Conservation (phyloP, 1,140 invertebrate genomes). For the Leptinotarsa defecta region DNA sequence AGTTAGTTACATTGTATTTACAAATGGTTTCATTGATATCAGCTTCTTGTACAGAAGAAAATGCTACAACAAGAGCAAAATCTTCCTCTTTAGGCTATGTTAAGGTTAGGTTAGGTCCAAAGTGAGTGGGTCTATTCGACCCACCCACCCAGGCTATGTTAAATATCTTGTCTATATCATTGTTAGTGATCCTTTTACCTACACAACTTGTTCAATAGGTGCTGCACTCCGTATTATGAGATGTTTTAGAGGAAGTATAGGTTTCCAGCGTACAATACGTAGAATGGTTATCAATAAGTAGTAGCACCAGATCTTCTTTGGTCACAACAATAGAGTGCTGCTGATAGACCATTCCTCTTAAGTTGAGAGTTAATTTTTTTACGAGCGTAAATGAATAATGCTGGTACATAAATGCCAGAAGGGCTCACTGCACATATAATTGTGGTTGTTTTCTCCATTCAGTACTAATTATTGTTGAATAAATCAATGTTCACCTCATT, state of each 20-base stretch:
- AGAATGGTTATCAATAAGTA: conserved; percentile 2
- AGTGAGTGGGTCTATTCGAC: no score
- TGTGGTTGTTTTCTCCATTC: conserved; percentile 3
- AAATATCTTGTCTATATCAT: conserved; percentile 9
- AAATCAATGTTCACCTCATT: no score
- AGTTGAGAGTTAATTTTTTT: not conserved
- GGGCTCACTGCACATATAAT: conserved; percentile 1
- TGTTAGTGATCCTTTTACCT: not conserved
- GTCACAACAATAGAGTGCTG: not conserved
- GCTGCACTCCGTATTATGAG: conserved; percentile 5
- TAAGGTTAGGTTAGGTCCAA: no score
- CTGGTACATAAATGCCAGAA: not conserved
- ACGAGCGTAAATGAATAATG: not conserved
- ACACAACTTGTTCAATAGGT: not conserved
- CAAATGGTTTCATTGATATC: no score
- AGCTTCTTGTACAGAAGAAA: not conserved
- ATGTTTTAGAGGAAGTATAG: conserved; percentile 6
- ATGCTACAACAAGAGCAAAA: not conserved
- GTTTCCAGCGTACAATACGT: not conserved
- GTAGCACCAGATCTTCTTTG: not conserved
- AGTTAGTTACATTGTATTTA: not conserved
- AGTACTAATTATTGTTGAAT: not conserved
- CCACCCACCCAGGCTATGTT: not conserved
- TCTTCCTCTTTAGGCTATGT: not conserved
- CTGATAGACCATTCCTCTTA: not conserved